A percentile compares a stretch with the other conserved stretches of the same genome.
Conservation (phyloP, 2,797 vertebrate species). For the Tenualosa ilisha region DNA sequence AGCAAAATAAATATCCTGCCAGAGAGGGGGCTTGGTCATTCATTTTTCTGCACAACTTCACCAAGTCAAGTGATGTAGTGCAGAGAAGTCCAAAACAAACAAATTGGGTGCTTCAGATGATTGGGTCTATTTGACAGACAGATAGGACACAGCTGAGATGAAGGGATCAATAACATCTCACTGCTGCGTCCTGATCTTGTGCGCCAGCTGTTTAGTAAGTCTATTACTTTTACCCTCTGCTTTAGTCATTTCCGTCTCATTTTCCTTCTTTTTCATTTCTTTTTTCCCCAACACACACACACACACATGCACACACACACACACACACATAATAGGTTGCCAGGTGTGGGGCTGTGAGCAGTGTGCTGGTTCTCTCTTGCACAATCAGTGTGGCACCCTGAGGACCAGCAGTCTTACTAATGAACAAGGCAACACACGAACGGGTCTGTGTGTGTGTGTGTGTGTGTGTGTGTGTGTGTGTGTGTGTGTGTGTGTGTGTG, state of each 20-base stretch:
- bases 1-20: neutral
- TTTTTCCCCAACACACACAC: neutral
- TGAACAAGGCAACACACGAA: conserved; percentile 1
- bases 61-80: neutral
- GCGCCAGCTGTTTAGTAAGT: neutral
- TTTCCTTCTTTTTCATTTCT: neutral
- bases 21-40: neutral
- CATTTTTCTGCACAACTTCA: conserved; percentile 15
- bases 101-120: conserved; percentile 3
- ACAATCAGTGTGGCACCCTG: neutral
- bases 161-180: neutral
- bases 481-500: conserved; percentile 1
- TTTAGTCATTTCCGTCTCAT: neutral
- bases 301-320: neutral
- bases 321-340: neutral
- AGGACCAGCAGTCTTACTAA: conserved; percentile 10
- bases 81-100: neutral
- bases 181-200: neutral
- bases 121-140: neutral
- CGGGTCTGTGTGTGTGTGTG: neutral
- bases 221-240: neutral
- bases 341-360: conserved; percentile 5
- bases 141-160: neutral
- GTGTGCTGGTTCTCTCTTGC: neutral
- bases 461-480: neutral